Conservation (phyloP, 2,113 vertebrate species). For the Tamias sibiricus region DNA sequence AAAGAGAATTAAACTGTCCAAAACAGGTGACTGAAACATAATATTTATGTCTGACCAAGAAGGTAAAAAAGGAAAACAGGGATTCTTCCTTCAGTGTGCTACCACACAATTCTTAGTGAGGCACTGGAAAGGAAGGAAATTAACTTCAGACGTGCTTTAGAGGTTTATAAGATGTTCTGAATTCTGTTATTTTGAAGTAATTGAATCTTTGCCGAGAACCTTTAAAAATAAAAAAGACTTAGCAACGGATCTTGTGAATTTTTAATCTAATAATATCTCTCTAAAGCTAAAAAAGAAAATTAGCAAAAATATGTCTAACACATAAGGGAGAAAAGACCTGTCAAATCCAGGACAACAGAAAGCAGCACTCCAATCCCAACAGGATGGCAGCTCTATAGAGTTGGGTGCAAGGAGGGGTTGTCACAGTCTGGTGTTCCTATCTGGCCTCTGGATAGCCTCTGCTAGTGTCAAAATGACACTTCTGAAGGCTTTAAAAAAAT, state of each 20-base stretch:
- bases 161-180: conserved; percentile 27
- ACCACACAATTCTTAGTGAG: not conserved
- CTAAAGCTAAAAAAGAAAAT: conserved; percentile 53
- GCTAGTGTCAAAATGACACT: not conserved
- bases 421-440: not conserved
- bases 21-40: not conserved
- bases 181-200: conserved; percentile 60
- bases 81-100: not conserved
- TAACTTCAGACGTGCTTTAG: not conserved
- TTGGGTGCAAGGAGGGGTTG: fast-evolving
- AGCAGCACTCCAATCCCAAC: too few relatives aligned
- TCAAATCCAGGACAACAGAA: not conserved
- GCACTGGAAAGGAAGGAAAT: not conserved
- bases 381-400: fast-evolving
- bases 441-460: not conserved
- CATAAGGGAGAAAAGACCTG: not conserved
- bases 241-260: conserved; percentile 12
- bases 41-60: not conserved
- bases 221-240: conserved; percentile 49
- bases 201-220: conserved; percentile 42
- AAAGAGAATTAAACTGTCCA: not conserved
- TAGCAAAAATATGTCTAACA: conserved; percentile 19
- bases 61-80: not conserved
- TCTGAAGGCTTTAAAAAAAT: too few relatives aligned
- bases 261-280: conserved; percentile 45